A percentile compares a stretch with the other conserved stretches of the same genome.
Conservation (phyloP, 1,140 invertebrate genomes). For the Protaetia brevitarsis region DNA sequence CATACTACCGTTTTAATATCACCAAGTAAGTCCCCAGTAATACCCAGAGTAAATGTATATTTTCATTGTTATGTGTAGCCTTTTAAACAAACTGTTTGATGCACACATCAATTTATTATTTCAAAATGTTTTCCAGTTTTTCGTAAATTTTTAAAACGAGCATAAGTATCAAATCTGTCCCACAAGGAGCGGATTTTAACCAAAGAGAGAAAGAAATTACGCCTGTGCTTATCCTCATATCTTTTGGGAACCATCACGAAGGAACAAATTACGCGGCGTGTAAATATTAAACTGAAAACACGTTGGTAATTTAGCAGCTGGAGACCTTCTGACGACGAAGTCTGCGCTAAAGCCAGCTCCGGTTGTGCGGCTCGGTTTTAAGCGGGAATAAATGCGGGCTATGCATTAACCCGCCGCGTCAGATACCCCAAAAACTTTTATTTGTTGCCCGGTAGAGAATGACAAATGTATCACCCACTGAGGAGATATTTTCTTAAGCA, state of each 20-base stretch:
- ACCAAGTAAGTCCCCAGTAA: too few species aligned
- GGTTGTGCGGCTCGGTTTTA: background rate
- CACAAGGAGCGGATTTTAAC: too few species aligned
- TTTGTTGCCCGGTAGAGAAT: background rate
- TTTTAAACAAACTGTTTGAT: too few species aligned
- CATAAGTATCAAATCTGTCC: too few species aligned
- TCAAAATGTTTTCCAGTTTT: too few species aligned
- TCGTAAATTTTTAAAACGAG: too few species aligned
- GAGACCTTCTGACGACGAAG: background rate
- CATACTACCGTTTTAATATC: too few species aligned
- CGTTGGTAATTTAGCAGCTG: background rate
- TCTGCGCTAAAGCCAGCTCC: background rate
- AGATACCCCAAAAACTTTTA: slow-evolving; percentile 9
- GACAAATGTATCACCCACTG: slow-evolving; percentile 15
- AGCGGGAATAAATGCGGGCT: background rate
- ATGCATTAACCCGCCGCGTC: slow-evolving; percentile 2
- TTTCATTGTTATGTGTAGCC: too few species aligned
- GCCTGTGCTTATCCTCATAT: background rate
- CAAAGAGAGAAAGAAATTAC: background rate
- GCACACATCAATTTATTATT: too few species aligned
- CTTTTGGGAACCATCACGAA: background rate
- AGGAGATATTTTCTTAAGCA: slow-evolving; percentile 18
- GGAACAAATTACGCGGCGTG: background rate
- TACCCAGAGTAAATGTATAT: too few species aligned
- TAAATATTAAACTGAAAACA: slow-evolving; percentile 17